These are phyloP conservation scores for Cladorhizidae sp. DNA, from an alignment of 37 sponge, comb jelly and placozoan genomes.

Conservation along the genomic window DNA sequence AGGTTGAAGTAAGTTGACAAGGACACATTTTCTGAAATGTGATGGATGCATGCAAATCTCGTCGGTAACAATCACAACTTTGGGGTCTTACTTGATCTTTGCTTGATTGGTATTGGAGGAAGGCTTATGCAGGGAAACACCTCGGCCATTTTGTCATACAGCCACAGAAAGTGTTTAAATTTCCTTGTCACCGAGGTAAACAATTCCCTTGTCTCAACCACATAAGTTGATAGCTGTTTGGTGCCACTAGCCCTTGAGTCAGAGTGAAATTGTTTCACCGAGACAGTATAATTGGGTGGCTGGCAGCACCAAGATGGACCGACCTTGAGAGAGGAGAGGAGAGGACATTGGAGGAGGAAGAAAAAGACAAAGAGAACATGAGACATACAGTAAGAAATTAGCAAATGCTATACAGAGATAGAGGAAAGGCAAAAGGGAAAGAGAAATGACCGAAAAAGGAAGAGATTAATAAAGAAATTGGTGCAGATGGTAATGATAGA, in stretches of 20 bases:
- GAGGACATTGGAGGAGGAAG: background rate
- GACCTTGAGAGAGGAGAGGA: conserved; percentile 34
- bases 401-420: too few species aligned
- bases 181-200: conserved; percentile 48
- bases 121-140: conserved; percentile 77
- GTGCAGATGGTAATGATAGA: too few species aligned
- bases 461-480: too few species aligned
- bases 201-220: conserved; percentile 68
- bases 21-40: too few species aligned
- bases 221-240: conserved; percentile 43
- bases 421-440: too few species aligned
- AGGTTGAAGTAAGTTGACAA: too few species aligned
- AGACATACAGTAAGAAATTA: too few species aligned
- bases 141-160: conserved; percentile 82
- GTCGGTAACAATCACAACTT: too few species aligned
- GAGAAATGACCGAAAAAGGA: too few species aligned
- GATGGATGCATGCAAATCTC: too few species aligned
- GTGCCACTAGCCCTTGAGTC: conserved; percentile 38
- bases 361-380: too few species aligned
- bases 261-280: conserved; percentile 19
- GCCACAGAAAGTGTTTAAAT: conserved; percentile 84
- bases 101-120: conserved; percentile 85
- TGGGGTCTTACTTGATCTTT: conserved; percentile 46
- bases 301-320: conserved; percentile 71
- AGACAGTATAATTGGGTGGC: conserved; percentile 26